Percentiles rank a stretch among this genome's conserved stretches.
phyloP scores from a whole-genome alignment of 2,888 invertebrate genomes.

The Itoplectis maculator region DNA sequence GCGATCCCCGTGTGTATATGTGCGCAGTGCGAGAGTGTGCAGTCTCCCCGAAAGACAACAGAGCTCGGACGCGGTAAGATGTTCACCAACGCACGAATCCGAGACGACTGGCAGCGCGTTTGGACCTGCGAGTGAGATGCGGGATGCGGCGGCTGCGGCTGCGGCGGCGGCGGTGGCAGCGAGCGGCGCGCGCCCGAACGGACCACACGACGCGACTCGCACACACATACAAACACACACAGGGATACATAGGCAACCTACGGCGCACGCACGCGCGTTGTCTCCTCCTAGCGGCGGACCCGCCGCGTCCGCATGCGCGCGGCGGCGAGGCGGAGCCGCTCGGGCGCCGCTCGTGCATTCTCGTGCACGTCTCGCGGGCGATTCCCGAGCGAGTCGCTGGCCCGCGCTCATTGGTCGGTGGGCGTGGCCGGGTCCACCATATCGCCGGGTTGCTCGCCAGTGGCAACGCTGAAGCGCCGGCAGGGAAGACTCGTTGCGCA shows the following conservation, averaged over 20 bases:
- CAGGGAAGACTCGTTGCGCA: conserved; percentile 78
- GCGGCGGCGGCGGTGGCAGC: too few species aligned
- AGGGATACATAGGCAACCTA: too few species aligned
- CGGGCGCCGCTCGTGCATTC: too few species aligned
- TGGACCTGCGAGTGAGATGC: conserved; percentile 61
- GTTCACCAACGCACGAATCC: conserved; percentile 80
- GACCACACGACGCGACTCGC: too few species aligned
- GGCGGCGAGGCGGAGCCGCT: too few species aligned
- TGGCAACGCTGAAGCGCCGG: conserved; percentile 57
- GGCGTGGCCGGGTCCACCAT: conserved; percentile 78
- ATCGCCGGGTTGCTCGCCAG: conserved; percentile 73
- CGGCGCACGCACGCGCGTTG: conserved; percentile 14
- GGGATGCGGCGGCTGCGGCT: conserved; percentile 48
- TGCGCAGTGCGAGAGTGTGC: background rate
- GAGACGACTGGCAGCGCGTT: conserved; percentile 77
- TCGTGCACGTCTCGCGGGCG: too few species aligned
- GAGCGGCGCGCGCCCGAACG: conserved; percentile 27
- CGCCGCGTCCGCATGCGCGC: conserved; percentile 34
- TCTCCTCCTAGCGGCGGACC: conserved; percentile 8
- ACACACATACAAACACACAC: background rate
- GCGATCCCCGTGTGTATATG: too few species aligned
- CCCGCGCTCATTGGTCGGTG: conserved; percentile 78
- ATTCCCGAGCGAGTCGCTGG: conserved; percentile 46
- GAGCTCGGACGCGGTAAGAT: too few species aligned
- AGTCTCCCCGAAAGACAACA: conserved; percentile 64